Evolutionary conservation across 1,140 invertebrate genomes (phyloP), one percentile per base, ranked within the genome.

Genomic region (Hyposmocoma kahamanoa): DNA sequence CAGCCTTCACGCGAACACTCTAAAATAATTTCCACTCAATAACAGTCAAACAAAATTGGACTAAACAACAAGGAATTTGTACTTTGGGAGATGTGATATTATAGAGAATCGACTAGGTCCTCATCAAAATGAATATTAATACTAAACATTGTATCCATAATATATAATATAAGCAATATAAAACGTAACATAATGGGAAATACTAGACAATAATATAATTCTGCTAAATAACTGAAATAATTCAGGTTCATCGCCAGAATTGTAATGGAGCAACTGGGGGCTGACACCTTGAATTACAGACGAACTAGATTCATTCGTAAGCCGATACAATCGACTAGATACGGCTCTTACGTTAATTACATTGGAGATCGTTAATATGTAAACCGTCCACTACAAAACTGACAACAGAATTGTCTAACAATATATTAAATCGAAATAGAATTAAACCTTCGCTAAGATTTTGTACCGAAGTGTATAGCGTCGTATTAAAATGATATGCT

Each of bases 51-150:
- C 79, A 84, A 87, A 87, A 87, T 87, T 87, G 84, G 82, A 87
- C 86, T 87, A 87, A 87, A 87, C 83, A 87, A 87, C 86, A 86
- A 87, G 84, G 83, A 85, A 87, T 87, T 87, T 87, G 84, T 87
- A 87, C 86, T 87, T 87, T 86, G 84, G 86, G 84, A 86, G 73
- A 84, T 85, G 84, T 86, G 80, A 86, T 86, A 87, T n/a, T 86
- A 84, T 74, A 81, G 78, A 85, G 86, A 86, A 84, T 77, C 84
- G 86, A 87, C 86, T 87, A 87, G 84, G 83, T 84, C 75, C 82
- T 85, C 80, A 82, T 84, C 78, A 81, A 85, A 85, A 82, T 77
- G 82, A 83, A 72, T 75, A 83, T 81, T 83, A 84, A 81, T 81
- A 83, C 74, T 81, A 82, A 84, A 85, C 72, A 83, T 83, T 72